phyloP scores from a whole-genome alignment of 2,797 vertebrate genomes.

The Phrynocephalus guinanensis region DNA sequence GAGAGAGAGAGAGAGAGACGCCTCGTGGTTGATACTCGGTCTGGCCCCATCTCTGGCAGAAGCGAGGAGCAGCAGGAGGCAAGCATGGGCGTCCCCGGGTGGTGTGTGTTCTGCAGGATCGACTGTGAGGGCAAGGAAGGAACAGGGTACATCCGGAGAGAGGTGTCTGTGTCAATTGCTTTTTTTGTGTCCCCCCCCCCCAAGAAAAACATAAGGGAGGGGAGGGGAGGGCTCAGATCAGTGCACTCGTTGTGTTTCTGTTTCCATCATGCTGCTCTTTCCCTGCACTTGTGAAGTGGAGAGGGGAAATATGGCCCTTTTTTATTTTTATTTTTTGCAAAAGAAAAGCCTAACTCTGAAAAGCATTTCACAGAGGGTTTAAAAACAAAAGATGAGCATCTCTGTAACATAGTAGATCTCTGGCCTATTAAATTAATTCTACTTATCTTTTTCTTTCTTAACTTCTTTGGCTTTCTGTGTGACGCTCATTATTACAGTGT shows the following conservation, averaged over 20 bases:
- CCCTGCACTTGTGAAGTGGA: background rate
- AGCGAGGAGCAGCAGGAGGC: too few species aligned
- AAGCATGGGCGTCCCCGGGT: background rate
- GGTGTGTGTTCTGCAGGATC: background rate
- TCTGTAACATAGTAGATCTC: background rate
- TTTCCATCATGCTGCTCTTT: background rate
- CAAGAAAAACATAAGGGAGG: background rate
- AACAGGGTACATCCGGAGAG: background rate
- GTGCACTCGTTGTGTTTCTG: background rate
- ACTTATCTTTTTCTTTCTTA: background rate
- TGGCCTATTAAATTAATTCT: background rate
- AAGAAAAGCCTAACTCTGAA: background rate
- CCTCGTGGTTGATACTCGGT: background rate
- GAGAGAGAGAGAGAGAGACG: too few species aligned
- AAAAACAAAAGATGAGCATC: too few species aligned
- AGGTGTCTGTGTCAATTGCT: background rate
- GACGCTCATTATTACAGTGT: background rate
- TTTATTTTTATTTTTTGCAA: too few species aligned
- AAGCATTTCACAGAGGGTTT: background rate
- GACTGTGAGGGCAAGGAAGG: too few species aligned
- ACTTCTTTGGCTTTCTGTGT: conserved; percentile 8
- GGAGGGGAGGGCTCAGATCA: too few species aligned
- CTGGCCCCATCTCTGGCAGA: background rate
- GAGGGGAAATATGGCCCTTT: background rate
- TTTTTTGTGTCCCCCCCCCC: background rate